phyloP scores from a whole-genome alignment of 2,797 vertebrate species.

The Brotula barbata region DNA sequence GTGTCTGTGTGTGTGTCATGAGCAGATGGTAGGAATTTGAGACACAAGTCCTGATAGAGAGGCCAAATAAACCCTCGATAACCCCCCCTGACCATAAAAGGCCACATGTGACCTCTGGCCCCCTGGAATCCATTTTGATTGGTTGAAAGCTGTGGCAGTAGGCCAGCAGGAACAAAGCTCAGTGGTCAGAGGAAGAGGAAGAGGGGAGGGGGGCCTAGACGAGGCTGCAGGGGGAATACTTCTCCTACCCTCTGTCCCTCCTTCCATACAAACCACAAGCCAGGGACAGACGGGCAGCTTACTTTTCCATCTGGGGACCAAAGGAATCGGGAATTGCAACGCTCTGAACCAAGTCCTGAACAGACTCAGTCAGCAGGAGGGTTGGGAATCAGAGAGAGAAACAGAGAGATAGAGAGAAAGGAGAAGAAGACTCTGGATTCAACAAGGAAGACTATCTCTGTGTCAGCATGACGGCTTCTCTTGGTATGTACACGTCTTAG shows the following conservation, averaged over 20 bases:
- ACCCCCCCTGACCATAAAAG: constrained; percentile 62
- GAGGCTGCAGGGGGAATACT: constrained; percentile 30
- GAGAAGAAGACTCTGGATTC: constrained; percentile 24
- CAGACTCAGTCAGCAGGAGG: constrained; percentile 13
- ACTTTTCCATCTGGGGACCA: constrained; percentile 65
- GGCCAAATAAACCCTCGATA: constrained; percentile 48
- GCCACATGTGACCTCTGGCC: constrained; percentile 71
- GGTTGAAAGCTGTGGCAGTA: constrained; percentile 65
- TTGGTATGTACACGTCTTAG: constrained; percentile 68
- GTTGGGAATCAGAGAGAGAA: constrained; percentile 18
- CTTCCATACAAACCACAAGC: constrained; percentile 70
- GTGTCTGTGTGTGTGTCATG: constrained; percentile 52
- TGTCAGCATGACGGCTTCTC: constrained; percentile 70
- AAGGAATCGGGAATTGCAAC: constrained; percentile 45
- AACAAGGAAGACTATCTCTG: background rate
- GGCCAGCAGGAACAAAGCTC: constrained; percentile 70
- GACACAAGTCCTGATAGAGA: constrained; percentile 71
- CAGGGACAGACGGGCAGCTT: constrained; percentile 55
- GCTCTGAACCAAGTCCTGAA: constrained; percentile 38
- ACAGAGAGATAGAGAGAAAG: constrained; percentile 33
- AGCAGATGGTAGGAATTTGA: constrained; percentile 74
- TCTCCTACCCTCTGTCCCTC: constrained; percentile 55
- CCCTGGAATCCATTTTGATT: constrained; percentile 63
- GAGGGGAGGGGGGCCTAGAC: constrained; percentile 42
- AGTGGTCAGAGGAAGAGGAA: constrained; percentile 68